phyloP scores from a whole-genome alignment of 92 coral and sea anemone genomes.

The Meandrina meandrites region DNA sequence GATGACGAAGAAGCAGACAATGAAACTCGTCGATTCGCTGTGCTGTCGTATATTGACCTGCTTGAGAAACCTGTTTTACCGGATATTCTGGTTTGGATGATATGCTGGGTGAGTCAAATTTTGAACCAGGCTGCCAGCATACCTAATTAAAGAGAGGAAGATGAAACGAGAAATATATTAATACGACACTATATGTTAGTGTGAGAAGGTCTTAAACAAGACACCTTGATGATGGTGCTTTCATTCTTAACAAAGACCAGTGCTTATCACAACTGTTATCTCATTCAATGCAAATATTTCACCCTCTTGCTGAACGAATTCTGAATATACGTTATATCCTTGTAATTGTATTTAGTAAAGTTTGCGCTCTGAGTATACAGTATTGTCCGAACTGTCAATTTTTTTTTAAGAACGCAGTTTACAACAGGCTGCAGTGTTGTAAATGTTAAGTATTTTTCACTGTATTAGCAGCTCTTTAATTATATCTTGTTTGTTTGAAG shows the following conservation, averaged over 20 bases:
- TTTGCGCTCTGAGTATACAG: too few species aligned
- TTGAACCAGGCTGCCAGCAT: background rate
- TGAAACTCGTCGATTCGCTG: conserved; percentile 79
- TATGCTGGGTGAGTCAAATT: conserved; percentile 81
- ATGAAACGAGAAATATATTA: background rate
- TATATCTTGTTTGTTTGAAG: conserved; percentile 24
- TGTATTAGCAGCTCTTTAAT: too few species aligned
- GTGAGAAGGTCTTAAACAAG: too few species aligned
- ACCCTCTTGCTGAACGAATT: background rate
- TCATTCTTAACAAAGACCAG: background rate
- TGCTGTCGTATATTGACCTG: conserved; percentile 69
- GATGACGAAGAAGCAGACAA: conserved; percentile 83
- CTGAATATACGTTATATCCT: too few species aligned
- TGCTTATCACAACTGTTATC: too few species aligned
- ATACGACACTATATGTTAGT: background rate
- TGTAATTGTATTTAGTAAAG: too few species aligned
- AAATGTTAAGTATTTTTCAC: too few species aligned
- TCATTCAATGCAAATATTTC: too few species aligned
- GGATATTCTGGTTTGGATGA: conserved; percentile 78
- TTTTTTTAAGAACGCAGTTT: too few species aligned
- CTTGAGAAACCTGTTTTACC: conserved; percentile 85
- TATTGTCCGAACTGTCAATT: too few species aligned
- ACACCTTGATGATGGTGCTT: background rate
- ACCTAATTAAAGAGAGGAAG: too few species aligned
- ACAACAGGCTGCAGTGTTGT: too few species aligned